Conservation (phyloP, 2,113 vertebrate species). For the Baryphthengus martii region DNA sequence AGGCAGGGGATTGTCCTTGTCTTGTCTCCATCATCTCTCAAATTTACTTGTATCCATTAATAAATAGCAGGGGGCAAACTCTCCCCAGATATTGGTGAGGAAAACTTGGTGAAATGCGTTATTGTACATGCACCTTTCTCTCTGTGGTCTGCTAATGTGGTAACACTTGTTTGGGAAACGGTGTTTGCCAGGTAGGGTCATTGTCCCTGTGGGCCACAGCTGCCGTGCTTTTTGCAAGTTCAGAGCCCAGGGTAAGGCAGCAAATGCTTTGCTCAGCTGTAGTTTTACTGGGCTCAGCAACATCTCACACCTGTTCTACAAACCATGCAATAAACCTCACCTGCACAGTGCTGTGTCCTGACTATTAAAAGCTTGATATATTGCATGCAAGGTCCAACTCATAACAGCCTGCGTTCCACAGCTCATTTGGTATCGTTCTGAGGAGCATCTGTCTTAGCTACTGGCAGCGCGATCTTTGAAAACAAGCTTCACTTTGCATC, state of each 20-base stretch:
- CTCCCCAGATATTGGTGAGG: neutral
- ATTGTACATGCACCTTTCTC: neutral
- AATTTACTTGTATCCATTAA: neutral
- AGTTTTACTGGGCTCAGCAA: neutral
- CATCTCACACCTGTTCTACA: neutral
- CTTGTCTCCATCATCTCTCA: neutral
- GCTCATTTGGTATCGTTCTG: conserved; percentile 23
- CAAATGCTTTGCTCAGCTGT: neutral
- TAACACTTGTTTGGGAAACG: neutral
- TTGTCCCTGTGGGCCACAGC: neutral
- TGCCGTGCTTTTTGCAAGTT: neutral
- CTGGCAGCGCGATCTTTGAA: neutral
- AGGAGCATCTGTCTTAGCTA: conserved; percentile 44
- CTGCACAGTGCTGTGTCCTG: neutral
- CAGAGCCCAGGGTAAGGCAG: neutral
- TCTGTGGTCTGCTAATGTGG: neutral
- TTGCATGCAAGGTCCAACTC: neutral
- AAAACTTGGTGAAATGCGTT: neutral
- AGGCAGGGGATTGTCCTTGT: neutral
- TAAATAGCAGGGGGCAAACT: neutral
- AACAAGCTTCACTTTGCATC: conserved; percentile 29
- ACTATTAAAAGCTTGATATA: conserved; percentile 17
- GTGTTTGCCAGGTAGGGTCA: neutral
- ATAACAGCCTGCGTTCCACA: neutral
- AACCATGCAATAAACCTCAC: neutral